phyloP scores from a whole-genome alignment of 1,140 invertebrate species.

The Bombyx mandarina region DNA sequence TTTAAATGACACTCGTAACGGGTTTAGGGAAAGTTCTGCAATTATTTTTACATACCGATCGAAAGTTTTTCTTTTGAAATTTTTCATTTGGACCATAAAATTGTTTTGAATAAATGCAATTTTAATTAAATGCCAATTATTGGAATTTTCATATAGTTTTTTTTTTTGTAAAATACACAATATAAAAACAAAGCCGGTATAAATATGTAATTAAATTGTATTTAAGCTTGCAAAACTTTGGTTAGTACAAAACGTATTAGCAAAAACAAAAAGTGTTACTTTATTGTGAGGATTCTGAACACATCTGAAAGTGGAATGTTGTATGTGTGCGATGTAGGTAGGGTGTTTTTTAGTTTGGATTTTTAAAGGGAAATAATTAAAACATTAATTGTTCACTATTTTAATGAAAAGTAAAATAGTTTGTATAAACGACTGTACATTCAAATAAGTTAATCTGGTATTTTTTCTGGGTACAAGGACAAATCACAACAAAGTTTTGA shows the following conservation, averaged over 20 bases:
- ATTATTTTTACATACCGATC: conserved; percentile 1
- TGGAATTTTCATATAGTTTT: neutral
- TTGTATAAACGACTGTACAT: conserved; percentile 47
- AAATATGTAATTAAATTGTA: conserved; percentile 1
- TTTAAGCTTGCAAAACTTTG: conserved; percentile 51
- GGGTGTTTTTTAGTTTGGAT: conserved; percentile 12
- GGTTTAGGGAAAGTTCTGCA: neutral
- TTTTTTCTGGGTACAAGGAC: conserved; percentile 28
- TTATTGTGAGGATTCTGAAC: neutral
- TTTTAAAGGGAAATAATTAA: conserved; percentile 25
- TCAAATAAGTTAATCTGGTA: conserved; percentile 27
- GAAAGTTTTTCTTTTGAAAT: neutral
- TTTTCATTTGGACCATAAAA: neutral
- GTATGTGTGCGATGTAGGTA: conserved; percentile 5
- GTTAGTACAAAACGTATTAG: conserved; percentile 27
- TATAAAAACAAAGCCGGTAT: neutral
- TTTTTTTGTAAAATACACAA: too few species aligned
- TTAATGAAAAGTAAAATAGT: conserved; percentile 40
- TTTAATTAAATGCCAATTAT: neutral
- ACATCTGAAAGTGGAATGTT: neutral
- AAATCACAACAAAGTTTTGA: conserved; percentile 44
- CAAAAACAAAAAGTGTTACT: conserved; percentile 14
- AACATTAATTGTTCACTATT: conserved; percentile 37
- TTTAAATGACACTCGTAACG: neutral
- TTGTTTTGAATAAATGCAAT: neutral